Conservation (phyloP, 2,113 vertebrate species). For the Chaetura pelagica region DNA sequence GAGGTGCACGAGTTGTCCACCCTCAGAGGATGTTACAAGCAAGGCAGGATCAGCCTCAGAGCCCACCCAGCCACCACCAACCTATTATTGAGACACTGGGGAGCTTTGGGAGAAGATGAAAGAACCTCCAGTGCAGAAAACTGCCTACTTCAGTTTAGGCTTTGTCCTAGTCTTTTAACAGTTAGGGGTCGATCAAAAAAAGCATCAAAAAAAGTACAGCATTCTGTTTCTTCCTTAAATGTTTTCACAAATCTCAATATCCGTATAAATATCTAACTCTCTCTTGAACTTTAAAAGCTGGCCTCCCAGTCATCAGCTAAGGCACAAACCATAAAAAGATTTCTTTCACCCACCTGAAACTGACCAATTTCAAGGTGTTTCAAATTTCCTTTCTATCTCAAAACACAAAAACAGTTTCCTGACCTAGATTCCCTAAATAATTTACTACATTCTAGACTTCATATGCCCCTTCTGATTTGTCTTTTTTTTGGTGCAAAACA, state of each 20-base stretch:
- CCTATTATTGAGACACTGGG: not conserved
- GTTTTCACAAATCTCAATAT: not conserved
- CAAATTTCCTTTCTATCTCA: not conserved
- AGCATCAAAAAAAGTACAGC: not conserved
- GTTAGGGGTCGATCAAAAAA: not conserved
- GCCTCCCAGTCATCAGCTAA: not conserved
- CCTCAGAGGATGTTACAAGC: not conserved
- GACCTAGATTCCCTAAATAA: slow-evolving; percentile 19
- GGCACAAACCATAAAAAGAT: not conserved
- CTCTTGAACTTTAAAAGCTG: not conserved
- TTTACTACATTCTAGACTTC: slow-evolving; percentile 15
- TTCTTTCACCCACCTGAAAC: not conserved
- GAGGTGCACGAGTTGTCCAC: not conserved
- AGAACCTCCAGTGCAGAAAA: not conserved
- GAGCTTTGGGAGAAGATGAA: not conserved
- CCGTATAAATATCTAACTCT: not conserved
- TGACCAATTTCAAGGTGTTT: not conserved
- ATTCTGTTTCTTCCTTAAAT: not conserved
- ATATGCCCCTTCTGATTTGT: not conserved
- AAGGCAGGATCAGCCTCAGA: not conserved
- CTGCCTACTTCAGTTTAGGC: not conserved
- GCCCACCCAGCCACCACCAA: not conserved
- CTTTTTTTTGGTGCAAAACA: not conserved
- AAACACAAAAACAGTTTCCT: not conserved
- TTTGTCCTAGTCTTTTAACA: not conserved